phyloP scores from a whole-genome alignment of 1,140 invertebrate genomes.

The Zophobas morio region DNA sequence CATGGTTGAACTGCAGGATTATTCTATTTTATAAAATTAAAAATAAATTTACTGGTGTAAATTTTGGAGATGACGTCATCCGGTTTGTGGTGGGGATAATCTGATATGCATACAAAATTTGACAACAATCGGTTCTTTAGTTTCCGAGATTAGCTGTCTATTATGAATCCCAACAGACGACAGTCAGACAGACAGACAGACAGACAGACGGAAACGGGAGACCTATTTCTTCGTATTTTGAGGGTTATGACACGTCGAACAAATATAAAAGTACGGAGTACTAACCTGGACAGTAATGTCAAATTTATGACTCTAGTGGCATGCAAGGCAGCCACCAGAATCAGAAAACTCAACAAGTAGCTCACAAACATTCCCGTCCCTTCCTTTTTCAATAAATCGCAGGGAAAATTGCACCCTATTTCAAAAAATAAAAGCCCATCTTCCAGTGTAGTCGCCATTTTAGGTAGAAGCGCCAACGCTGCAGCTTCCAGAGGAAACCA shows the following conservation, averaged over 20 bases:
- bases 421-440: constrained; percentile 47
- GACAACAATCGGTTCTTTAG: too few species aligned
- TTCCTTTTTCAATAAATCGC: constrained; percentile 53
- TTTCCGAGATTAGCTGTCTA: not conserved
- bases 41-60: too few species aligned
- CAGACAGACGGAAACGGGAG: too few species aligned
- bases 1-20: too few species aligned
- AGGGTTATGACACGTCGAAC: not conserved
- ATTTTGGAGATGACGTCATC: too few species aligned
- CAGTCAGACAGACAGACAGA: too few species aligned
- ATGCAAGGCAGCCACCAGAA: constrained; percentile 59
- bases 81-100: too few species aligned
- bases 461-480: constrained; percentile 51
- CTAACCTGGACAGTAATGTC: not conserved
- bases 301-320: constrained; percentile 61
- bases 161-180: not conserved
- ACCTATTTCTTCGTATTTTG: too few species aligned
- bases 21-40: too few species aligned
- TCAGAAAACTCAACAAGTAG: constrained; percentile 59
- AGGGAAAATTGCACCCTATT: constrained; percentile 38
- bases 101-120: too few species aligned
- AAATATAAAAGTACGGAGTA: not conserved
- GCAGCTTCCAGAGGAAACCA: constrained; percentile 63
- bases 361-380: constrained; percentile 55
- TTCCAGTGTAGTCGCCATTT: constrained; percentile 53